phyloP scores from a whole-genome alignment of 2,888 invertebrate genomes.

The Sicus ferrugineus region DNA sequence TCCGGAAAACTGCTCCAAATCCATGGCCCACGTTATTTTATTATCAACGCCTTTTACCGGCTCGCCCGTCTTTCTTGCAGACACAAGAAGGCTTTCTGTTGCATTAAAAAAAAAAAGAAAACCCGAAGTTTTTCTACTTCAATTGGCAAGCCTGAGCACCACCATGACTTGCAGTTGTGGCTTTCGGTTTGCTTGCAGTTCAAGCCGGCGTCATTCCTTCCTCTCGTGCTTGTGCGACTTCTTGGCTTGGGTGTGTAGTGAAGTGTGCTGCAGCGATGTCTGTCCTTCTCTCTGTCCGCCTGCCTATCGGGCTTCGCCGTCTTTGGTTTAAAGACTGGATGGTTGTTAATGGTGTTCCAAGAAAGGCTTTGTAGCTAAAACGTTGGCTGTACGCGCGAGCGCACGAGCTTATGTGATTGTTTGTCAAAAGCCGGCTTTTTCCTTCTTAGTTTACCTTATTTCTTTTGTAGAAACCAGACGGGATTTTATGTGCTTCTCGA shows the following conservation, averaged over 20 bases:
- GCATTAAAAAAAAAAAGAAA: not conserved
- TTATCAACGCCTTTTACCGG: conserved; percentile 19
- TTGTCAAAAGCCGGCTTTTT: not conserved
- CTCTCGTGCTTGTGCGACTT: too few relatives aligned
- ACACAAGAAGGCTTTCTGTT: not conserved
- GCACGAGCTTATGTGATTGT: not conserved
- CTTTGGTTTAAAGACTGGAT: not conserved
- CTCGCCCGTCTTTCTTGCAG: not conserved
- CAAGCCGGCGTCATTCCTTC: not conserved
- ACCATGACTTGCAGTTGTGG: not conserved
- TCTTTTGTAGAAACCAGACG: not conserved
- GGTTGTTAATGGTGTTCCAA: not conserved
- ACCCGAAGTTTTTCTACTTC: not conserved
- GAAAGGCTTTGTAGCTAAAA: not conserved
- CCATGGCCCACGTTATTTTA: conserved; percentile 14
- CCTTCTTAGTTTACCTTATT: not conserved
- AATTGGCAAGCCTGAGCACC: not conserved
- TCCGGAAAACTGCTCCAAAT: conserved; percentile 13
- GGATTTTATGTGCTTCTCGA: too few relatives aligned
- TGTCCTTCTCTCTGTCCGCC: not conserved
- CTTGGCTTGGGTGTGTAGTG: too few relatives aligned
- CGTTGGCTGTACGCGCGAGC: not conserved
- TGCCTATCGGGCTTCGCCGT: not conserved
- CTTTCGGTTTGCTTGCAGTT: not conserved
- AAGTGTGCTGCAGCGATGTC: not conserved